Evolutionary conservation across 2,113 vertebrate genomes (phyloP).

Genomic region (Odocoileus virginianus): DNA sequence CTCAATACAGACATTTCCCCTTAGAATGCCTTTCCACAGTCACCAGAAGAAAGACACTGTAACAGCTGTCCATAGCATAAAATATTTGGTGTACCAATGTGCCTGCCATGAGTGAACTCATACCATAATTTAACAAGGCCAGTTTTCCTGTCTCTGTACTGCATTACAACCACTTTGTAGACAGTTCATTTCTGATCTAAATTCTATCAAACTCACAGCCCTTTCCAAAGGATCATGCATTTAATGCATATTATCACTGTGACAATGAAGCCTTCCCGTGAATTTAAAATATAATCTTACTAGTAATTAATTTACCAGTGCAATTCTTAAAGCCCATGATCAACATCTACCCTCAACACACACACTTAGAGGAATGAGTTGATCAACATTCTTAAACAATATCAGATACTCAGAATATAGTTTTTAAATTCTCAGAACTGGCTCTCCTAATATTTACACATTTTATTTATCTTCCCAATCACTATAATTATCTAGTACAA

Average conservation of each 20-base stretch:
- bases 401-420: not conserved
- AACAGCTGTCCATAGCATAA: not conserved
- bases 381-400: not conserved
- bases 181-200: not conserved
- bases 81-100: not conserved
- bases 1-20: not conserved
- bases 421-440: conserved; percentile 33
- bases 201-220: not conserved
- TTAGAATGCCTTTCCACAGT: not conserved
- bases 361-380: not conserved
- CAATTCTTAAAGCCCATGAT: not conserved
- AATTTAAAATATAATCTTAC: conserved; percentile 12
- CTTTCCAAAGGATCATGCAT: not conserved
- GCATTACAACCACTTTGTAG: not conserved
- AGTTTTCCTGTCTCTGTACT: not conserved
- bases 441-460: not conserved
- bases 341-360: not conserved
- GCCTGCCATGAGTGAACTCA: not conserved
- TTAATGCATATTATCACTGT: not conserved
- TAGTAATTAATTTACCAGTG: not conserved
- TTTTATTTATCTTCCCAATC: conserved; percentile 12
- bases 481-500: not conserved
- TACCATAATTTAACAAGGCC: not conserved
- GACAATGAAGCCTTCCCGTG: not conserved
- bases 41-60: not conserved